Conservation (phyloP, 2,888 invertebrate genomes). For the Meta bourneti region DNA sequence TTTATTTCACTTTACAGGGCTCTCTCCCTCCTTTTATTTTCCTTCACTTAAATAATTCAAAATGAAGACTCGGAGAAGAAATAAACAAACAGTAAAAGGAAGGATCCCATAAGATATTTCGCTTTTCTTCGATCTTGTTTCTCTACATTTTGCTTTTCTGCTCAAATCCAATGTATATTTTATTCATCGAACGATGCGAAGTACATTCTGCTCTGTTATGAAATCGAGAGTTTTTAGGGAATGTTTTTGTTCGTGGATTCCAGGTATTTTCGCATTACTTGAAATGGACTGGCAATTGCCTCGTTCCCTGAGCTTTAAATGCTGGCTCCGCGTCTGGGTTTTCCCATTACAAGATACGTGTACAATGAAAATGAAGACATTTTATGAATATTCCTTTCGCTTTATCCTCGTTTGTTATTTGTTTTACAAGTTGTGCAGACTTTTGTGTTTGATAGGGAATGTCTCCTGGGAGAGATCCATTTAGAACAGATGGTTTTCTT, state of each 20-base stretch:
- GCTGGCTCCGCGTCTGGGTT: conserved; percentile 1
- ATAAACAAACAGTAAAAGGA: conserved; percentile 24
- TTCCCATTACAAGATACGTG: neutral
- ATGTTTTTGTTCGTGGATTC: neutral
- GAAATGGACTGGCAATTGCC: conserved; percentile 5
- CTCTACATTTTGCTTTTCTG: conserved; percentile 19
- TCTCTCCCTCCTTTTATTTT: conserved; percentile 23
- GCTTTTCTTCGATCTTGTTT: conserved; percentile 4
- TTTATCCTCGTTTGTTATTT: neutral
- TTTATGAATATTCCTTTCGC: neutral
- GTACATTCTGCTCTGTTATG: conserved; percentile 27
- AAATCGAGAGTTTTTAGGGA: conserved; percentile 29
- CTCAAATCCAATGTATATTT: conserved; percentile 52
- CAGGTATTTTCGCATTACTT: conserved; percentile 26
- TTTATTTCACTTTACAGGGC: conserved; percentile 48
- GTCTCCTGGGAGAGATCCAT: too few species aligned
- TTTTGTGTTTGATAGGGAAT: too few species aligned
- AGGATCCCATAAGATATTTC: conserved; percentile 30
- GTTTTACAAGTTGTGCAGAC: too few species aligned
- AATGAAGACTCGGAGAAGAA: conserved; percentile 48
- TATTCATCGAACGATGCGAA: conserved; percentile 43
- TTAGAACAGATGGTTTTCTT: too few species aligned
- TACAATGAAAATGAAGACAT: neutral
- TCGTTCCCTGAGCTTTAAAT: neutral
- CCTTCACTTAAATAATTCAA: conserved; percentile 57